These are phyloP conservation scores for Drosophila mayaguana DNA, from an alignment of 2,888 invertebrate genomes.

Conservation along the genomic window DNA sequence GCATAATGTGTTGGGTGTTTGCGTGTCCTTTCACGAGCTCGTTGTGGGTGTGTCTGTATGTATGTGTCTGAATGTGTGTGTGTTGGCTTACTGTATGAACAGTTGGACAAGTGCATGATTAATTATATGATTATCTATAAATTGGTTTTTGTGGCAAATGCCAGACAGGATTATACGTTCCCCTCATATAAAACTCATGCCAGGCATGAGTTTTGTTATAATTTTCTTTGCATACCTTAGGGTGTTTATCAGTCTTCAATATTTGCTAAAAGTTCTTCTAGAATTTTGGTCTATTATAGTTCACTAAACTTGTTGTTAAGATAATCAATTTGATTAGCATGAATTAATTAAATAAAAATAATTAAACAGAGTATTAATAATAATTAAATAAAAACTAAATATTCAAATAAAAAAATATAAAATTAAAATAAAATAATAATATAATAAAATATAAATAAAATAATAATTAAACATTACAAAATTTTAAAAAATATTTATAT, in stretches of 20 bases:
- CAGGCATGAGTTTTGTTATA: not conserved
- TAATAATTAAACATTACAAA: too few species aligned
- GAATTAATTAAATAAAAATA: too few species aligned
- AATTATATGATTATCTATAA: conserved; percentile 80
- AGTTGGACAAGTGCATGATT: conserved; percentile 78
- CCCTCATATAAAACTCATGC: not conserved
- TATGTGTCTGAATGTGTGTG: conserved; percentile 21
- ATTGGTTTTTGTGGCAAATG: conserved; percentile 63
- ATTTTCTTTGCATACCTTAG: conserved; percentile 64
- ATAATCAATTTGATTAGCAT: too few species aligned
- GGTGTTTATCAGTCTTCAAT: conserved; percentile 23
- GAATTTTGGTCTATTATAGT: not conserved
- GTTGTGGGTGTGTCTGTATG: conserved; percentile 13
- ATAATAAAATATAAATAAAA: too few species aligned
- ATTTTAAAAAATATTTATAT: too few species aligned
- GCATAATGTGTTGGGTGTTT: conserved; percentile 74
- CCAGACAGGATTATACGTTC: conserved; percentile 9
- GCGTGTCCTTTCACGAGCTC: conserved; percentile 56
- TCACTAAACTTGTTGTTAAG: too few species aligned
- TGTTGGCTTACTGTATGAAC: conserved; percentile 36
- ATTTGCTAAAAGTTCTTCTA: not conserved
- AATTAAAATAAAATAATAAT: too few species aligned
- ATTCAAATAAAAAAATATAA: too few species aligned
- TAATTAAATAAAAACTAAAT: too few species aligned
- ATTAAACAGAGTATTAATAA: too few species aligned